Percentiles rank a stretch among this genome's conserved stretches.
phyloP scores from a whole-genome alignment of 2,888 invertebrate species.

The Drosophila mettleri region DNA sequence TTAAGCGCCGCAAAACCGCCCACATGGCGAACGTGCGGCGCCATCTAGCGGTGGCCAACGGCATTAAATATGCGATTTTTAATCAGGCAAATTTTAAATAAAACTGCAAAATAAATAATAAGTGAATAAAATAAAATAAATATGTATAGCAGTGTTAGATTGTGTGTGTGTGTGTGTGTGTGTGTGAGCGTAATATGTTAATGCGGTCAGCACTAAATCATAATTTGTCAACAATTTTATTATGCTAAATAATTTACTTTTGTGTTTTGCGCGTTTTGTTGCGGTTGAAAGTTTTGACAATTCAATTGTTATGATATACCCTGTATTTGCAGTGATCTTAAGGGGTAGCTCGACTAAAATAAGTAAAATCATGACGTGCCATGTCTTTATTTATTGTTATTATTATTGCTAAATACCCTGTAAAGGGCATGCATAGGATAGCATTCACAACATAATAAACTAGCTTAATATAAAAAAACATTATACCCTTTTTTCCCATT shows the following conservation, averaged over 20 bases:
- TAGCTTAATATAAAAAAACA: neutral
- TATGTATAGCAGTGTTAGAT: too few species aligned
- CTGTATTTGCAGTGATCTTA: neutral
- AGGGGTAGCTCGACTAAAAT: neutral
- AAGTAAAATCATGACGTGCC: too few species aligned
- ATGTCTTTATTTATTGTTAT: neutral
- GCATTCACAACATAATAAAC: neutral
- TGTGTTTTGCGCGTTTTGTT: constrained; percentile 48
- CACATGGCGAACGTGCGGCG: constrained; percentile 9
- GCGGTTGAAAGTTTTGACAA: constrained; percentile 21
- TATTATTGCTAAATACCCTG: neutral
- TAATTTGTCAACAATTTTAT: constrained; percentile 81
- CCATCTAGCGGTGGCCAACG: neutral
- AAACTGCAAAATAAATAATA: constrained; percentile 34
- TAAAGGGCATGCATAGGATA: neutral
- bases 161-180: constrained; percentile 15
- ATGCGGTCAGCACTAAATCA: constrained; percentile 77
- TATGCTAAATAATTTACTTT: constrained; percentile 68
- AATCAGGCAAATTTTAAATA: constrained; percentile 63
- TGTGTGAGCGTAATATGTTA: constrained; percentile 53
- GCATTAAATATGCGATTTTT: constrained; percentile 58
- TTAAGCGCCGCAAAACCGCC: constrained; percentile 40
- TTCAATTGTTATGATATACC: constrained; percentile 38
- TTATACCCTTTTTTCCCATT: too few species aligned
- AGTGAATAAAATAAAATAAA: constrained; percentile 28